Evolutionary conservation across 2,888 invertebrate species (phyloP), one percentile per base, ranked within the genome.

Genomic region (Buathra laborator): DNA sequence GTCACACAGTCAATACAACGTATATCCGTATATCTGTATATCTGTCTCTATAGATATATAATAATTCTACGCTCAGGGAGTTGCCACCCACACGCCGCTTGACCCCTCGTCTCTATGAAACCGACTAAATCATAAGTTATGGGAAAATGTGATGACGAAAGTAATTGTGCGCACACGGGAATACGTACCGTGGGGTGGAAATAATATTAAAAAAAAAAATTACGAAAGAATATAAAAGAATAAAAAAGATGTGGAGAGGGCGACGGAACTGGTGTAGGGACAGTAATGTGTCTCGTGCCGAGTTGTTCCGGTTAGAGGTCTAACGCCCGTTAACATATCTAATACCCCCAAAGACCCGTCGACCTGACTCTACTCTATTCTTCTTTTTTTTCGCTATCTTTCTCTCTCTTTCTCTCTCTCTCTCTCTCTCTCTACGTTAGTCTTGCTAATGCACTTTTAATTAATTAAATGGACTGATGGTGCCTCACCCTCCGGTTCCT

Each of bases 391-490:
- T 44, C n/a, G 24, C 68, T 32, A 67, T 10, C 37, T 44, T 51
- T 37, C 29, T 44, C n/a, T 37, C 68, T 19, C 72, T 10, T 7
- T 44, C 59, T 44, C 29, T 44, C 43, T 56, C 64, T 67, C 68
- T 29, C 56, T 71, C 46, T 37, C 19, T 74, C 19, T 24, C 70
- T 32, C 72, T 7, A 56, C 48, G 74, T 80, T 76, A 76, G 80
- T 89, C 88, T 84, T 87, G 92, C 93, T 93, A 94, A 94, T 94
- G 93, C 94, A 94, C 93, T 94, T 93, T 94, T 94, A 94, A 94
- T 94, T 94, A 94, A 94, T 94, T 94, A 94, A 93, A 94, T 93
- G 93, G 92, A 90, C 90, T 91, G 91, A 92, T 92, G 90, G 92
- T 84, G 86, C 85, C 88, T 88, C 86, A 83, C 89, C 87, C 89